phyloP scores from a whole-genome alignment of 2,113 vertebrate species.

The Tapirus terrestris region DNA sequence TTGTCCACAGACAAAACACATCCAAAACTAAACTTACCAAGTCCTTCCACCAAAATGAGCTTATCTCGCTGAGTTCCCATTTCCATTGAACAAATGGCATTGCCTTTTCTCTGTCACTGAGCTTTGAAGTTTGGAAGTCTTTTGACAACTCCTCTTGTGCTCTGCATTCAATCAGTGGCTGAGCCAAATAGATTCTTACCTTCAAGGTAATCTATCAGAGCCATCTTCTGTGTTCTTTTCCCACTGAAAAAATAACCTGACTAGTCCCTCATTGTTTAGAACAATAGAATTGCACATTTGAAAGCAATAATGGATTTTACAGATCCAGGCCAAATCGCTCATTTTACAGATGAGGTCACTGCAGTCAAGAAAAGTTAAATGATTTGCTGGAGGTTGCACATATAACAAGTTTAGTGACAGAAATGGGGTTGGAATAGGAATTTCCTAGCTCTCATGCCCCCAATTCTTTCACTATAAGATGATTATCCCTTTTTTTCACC shows the following conservation, averaged over 20 bases:
- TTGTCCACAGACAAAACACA: not conserved
- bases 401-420: not conserved
- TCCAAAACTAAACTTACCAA: not conserved
- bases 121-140: not conserved
- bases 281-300: not conserved
- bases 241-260: not conserved
- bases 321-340: not conserved
- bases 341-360: not conserved
- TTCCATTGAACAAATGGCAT: not conserved
- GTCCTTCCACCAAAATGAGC: not conserved
- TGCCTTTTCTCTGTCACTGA: not conserved
- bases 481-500: not conserved
- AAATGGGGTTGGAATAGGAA: not conserved
- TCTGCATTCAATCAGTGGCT: not conserved
- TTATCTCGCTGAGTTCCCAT: not conserved
- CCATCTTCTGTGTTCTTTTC: not conserved
- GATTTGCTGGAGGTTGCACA: not conserved
- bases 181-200: conserved; percentile 3
- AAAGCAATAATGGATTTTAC: not conserved
- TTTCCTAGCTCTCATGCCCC: not conserved
- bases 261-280: not conserved
- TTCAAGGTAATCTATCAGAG: not conserved
- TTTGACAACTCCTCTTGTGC: not conserved
- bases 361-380: conserved; percentile 8
- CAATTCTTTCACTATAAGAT: not conserved